phyloP scores from a whole-genome alignment of 2,888 invertebrate genomes.

The Bhutanitis thaidina region DNA sequence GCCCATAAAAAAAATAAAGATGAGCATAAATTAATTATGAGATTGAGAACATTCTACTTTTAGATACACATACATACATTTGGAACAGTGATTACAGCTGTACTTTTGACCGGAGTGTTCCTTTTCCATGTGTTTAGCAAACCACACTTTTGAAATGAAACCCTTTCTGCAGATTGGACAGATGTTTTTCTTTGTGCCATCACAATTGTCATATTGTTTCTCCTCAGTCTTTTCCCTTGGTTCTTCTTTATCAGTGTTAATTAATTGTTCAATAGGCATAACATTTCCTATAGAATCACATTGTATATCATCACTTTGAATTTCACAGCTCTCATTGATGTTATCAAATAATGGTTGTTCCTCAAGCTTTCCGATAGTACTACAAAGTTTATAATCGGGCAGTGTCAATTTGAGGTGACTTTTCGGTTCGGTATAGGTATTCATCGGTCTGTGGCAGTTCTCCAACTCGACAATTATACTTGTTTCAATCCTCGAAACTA shows the following conservation, averaged over 20 bases:
- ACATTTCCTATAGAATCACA: neutral
- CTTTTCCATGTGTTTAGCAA: constrained; percentile 55
- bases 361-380: constrained; percentile 34
- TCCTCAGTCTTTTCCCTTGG: neutral
- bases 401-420: constrained; percentile 38
- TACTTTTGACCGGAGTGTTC: constrained; percentile 51
- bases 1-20: too few relatives aligned
- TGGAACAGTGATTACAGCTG: constrained; percentile 50
- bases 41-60: too few relatives aligned
- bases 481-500: constrained; percentile 45
- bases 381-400: constrained; percentile 51
- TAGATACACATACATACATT: constrained; percentile 40
- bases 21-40: too few relatives aligned
- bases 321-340: constrained; percentile 10
- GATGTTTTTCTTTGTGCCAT: constrained; percentile 35
- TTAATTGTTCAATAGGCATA: neutral
- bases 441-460: constrained; percentile 21
- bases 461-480: constrained; percentile 54
- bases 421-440: constrained; percentile 27
- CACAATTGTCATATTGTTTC: constrained; percentile 7
- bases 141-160: constrained; percentile 61
- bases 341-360: constrained; percentile 21
- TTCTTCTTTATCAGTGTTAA: constrained; percentile 1
- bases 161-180: constrained; percentile 53
- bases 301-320: constrained; percentile 12